Percentiles rank a stretch among this genome's conserved stretches.
phyloP scores from a whole-genome alignment of 1,140 invertebrate genomes.

The Muscidifurax raptorellus region DNA sequence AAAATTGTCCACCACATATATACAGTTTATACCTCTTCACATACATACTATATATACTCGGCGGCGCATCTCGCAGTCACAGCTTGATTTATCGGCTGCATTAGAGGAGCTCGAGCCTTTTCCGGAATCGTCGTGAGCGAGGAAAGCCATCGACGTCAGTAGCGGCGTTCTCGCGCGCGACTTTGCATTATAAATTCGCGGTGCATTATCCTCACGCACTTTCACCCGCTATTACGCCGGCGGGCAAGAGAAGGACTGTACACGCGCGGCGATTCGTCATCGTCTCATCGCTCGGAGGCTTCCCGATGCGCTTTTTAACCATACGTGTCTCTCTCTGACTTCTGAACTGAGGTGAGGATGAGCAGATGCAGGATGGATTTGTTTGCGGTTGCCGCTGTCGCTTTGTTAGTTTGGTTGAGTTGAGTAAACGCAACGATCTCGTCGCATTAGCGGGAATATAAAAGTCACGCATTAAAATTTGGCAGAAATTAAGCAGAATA shows the following conservation, averaged over 20 bases:
- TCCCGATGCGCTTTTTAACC: background rate
- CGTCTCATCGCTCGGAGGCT: constrained; percentile 29
- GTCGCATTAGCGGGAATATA: too few relatives aligned
- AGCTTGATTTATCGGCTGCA: constrained; percentile 33
- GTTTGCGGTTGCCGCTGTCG: too few relatives aligned
- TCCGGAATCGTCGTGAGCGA: constrained; percentile 26
- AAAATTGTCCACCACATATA: too few relatives aligned
- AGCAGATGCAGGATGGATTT: background rate
- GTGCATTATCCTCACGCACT: constrained; percentile 38
- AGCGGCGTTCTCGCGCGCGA: background rate
- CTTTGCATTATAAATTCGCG: constrained; percentile 34
- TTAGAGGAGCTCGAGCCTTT: constrained; percentile 12
- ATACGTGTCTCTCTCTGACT: background rate
- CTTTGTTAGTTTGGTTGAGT: too few relatives aligned
- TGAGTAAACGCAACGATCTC: too few relatives aligned
- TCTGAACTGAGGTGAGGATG: background rate
- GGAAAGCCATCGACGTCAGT: background rate
- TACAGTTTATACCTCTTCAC: background rate
- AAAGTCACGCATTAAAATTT: too few relatives aligned
- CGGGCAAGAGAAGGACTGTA: background rate
- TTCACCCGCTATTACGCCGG: constrained; percentile 41
- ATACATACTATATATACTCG: too few relatives aligned
- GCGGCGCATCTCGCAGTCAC: background rate
- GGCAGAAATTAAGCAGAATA: too few relatives aligned
- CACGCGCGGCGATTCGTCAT: constrained; percentile 37